These are phyloP conservation scores for Petrocephalus zakoni DNA, from an alignment of 2,113 vertebrate genomes.

Conservation along the genomic window DNA sequence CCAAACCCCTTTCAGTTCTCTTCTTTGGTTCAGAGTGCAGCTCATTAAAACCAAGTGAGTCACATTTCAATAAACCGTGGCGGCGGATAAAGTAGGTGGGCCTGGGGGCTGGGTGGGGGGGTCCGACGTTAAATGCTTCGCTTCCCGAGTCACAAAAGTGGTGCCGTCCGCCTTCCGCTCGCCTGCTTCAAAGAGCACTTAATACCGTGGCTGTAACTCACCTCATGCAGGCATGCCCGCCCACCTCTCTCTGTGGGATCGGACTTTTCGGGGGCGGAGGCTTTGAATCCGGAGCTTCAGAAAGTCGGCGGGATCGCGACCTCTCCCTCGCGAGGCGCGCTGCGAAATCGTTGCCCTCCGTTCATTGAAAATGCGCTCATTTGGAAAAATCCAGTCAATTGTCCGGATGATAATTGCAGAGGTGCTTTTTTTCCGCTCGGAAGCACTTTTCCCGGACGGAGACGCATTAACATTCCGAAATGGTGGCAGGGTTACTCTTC, in stretches of 20 bases:
- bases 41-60: slow-evolving; percentile 19
- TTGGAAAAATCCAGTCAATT: neutral
- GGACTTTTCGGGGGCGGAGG: neutral
- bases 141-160: neutral
- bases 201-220: neutral
- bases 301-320: neutral
- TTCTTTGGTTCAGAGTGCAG: neutral
- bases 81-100: neutral
- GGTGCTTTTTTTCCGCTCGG: neutral
- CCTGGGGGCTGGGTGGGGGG: neutral
- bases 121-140: neutral
- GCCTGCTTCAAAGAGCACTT: neutral
- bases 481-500: neutral
- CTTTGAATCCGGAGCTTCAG: neutral
- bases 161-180: neutral
- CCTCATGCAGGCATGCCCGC: neutral
- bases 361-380: neutral
- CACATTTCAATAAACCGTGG: slow-evolving; percentile 17
- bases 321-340: neutral
- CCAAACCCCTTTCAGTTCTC: neutral
- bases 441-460: neutral
- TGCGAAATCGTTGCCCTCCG: neutral
- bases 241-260: neutral
- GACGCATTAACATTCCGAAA: neutral
- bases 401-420: neutral